phyloP scores from a whole-genome alignment of 2,797 vertebrate species.

The Dendrocincla tyrannina region DNA sequence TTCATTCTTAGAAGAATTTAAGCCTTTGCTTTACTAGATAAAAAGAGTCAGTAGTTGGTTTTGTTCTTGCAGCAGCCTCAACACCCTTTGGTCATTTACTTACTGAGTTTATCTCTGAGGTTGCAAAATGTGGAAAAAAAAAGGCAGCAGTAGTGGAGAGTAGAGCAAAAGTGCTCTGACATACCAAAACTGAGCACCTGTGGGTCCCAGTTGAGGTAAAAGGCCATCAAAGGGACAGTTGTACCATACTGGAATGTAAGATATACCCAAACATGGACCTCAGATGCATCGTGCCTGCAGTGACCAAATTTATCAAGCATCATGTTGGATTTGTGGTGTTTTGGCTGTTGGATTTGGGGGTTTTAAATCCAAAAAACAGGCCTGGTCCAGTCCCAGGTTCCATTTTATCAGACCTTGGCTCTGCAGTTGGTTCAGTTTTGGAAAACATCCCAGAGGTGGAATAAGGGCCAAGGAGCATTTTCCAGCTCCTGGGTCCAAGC shows the following conservation, averaged over 20 bases:
- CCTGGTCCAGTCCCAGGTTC: background rate
- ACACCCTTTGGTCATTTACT: constrained; percentile 5
- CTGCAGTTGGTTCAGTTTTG: constrained; percentile 33
- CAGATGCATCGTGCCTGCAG: background rate
- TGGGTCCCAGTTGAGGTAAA: background rate
- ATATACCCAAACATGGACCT: background rate
- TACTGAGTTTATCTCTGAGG: background rate
- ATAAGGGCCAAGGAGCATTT: constrained; percentile 34
- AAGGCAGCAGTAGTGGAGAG: background rate
- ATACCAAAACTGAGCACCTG: fast-evolving
- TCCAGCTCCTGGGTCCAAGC: constrained; percentile 45
- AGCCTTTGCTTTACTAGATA: constrained; percentile 44
- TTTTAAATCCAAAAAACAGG: background rate
- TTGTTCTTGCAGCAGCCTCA: constrained; percentile 38
- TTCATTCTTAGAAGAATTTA: constrained; percentile 56
- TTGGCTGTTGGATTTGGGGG: background rate
- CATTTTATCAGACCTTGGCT: constrained; percentile 51
- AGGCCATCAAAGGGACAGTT: background rate
- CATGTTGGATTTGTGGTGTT: background rate
- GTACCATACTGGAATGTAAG: fast-evolving
- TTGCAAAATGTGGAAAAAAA: background rate
- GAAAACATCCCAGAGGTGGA: background rate
- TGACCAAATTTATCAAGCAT: background rate
- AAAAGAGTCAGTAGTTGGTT: constrained; percentile 31
- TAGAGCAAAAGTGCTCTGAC: background rate